These are phyloP conservation scores for Bursaphelenchus okinawaensis DNA, from an alignment of 2,888 invertebrate genomes.

Conservation along the genomic window DNA sequence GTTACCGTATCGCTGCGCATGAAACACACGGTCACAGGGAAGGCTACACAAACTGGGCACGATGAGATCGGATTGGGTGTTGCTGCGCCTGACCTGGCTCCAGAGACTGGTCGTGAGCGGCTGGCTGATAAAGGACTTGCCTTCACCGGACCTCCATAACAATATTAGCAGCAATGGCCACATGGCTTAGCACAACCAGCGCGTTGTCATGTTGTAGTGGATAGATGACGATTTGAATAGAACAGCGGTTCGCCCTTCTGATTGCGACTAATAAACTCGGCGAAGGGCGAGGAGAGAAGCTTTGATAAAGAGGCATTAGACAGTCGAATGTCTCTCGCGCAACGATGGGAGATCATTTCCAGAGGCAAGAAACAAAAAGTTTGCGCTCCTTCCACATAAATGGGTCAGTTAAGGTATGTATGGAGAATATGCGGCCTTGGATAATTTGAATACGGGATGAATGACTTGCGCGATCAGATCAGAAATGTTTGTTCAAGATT, in stretches of 20 bases:
- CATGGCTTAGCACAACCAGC: not conserved
- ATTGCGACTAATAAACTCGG: not conserved
- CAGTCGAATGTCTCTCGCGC: not conserved
- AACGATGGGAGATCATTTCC: not conserved
- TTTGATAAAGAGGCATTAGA: not conserved
- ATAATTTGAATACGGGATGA: not conserved
- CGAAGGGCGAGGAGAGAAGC: not conserved
- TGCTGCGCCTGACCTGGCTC: conserved; percentile 18
- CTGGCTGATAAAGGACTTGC: too few species aligned
- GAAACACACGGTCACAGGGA: conserved; percentile 34
- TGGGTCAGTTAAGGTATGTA: too few species aligned
- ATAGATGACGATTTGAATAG: not conserved
- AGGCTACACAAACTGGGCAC: conserved; percentile 36
- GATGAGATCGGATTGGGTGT: conserved; percentile 29
- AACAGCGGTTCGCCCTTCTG: not conserved
- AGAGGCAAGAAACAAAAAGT: not conserved
- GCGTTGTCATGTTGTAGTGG: not conserved
- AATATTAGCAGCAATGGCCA: not conserved
- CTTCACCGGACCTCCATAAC: too few species aligned
- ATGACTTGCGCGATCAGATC: too few species aligned
- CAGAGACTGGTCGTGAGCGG: conserved; percentile 1
- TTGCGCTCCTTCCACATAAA: not conserved
- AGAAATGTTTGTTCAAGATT: too few species aligned
- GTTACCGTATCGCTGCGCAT: conserved; percentile 15
- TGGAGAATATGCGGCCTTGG: not conserved